Percentiles rank a stretch among this genome's conserved stretches.
Conservation (phyloP, 2,888 invertebrate species). For the Aromia moschata region DNA sequence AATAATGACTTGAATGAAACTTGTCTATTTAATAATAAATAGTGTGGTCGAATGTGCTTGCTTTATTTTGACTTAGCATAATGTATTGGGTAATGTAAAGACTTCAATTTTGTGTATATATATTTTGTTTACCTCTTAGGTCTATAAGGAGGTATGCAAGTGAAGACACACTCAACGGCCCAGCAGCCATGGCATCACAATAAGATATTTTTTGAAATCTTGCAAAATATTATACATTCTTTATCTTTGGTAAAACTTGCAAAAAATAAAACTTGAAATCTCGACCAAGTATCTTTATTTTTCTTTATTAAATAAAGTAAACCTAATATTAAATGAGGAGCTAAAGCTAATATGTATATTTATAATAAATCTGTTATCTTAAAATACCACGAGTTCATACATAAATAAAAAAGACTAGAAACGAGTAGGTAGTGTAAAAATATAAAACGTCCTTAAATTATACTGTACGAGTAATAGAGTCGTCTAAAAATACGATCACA, state of each 20-base stretch:
- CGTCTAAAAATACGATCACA: background rate
- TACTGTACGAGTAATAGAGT: background rate
- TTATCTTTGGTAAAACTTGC: too few relatives aligned
- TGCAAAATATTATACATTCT: conserved; percentile 17
- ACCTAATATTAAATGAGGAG: background rate
- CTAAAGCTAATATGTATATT: too few relatives aligned
- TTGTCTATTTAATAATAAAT: too few relatives aligned
- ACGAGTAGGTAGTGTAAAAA: conserved; percentile 7
- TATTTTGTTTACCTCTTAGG: too few relatives aligned
- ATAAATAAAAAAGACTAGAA: conserved; percentile 20
- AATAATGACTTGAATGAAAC: too few relatives aligned
- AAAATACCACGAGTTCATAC: background rate
- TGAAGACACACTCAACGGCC: conserved; percentile 25
- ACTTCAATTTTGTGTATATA: too few relatives aligned
- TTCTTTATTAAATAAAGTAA: conserved; percentile 1
- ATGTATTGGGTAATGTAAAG: too few relatives aligned
- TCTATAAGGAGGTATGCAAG: conserved; percentile 41
- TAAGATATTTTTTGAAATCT: conserved; percentile 7
- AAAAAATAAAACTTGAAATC: too few relatives aligned
- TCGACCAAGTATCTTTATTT: too few relatives aligned
- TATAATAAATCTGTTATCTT: background rate
- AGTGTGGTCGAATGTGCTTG: too few relatives aligned
- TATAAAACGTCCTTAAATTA: conserved; percentile 6
- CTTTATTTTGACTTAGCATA: too few relatives aligned
- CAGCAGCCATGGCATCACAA: background rate